These are phyloP conservation scores for Cephus runcator DNA, from an alignment of 2,888 invertebrate genomes.

Conservation along the genomic window DNA sequence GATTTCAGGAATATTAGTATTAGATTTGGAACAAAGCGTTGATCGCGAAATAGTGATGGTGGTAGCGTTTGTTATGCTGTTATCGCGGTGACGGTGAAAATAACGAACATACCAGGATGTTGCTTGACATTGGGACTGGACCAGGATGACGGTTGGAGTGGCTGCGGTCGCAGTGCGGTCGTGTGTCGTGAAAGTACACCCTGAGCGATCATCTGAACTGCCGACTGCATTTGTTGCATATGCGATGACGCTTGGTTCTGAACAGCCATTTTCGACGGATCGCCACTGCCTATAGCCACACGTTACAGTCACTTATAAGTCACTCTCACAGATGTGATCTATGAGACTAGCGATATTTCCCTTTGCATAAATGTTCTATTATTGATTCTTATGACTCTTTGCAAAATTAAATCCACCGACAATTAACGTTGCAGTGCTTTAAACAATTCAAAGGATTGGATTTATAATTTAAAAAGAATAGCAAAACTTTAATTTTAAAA, in stretches of 20 bases:
- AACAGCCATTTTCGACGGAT: constrained; percentile 54
- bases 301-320: no score
- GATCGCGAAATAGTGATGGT: no score
- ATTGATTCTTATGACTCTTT: no score
- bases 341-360: no score
- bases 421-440: no score
- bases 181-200: constrained; percentile 55
- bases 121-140: constrained; percentile 55
- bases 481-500: not conserved
- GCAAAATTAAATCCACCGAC: no score
- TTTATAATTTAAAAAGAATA: not conserved
- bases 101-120: constrained; percentile 52
- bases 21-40: no score
- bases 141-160: constrained; percentile 50
- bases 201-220: constrained; percentile 55
- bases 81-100: constrained; percentile 6
- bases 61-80: not conserved
- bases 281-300: constrained; percentile 49
- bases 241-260: constrained; percentile 51
- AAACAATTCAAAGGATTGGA: no score
- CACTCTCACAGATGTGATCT: not conserved
- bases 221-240: constrained; percentile 58
- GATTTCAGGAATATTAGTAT: no score
- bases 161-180: constrained; percentile 45
- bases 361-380: no score